Evolutionary conservation across 1,140 invertebrate genomes (phyloP).

Genomic region (Formica exsecta): DNA sequence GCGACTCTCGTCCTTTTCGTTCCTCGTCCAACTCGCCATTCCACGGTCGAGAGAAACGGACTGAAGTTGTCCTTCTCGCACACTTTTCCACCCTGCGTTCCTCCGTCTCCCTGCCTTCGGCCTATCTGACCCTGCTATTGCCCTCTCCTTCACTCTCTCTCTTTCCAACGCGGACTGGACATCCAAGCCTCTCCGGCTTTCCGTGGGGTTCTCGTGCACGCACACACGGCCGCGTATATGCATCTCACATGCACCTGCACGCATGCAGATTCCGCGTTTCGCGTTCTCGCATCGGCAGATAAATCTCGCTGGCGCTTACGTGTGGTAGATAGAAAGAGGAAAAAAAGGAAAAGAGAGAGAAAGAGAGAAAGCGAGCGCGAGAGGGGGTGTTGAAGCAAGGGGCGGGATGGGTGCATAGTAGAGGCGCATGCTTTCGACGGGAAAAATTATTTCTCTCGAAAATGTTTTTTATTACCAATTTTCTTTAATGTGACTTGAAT

Average conservation of each 20-base stretch:
- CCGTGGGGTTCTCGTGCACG: conserved; percentile 58
- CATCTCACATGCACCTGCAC: conserved; percentile 74
- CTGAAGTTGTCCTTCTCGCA: conserved; percentile 74
- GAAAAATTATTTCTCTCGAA: conserved; percentile 4
- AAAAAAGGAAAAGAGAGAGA: conserved; percentile 64
- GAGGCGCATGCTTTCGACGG: conserved; percentile 80
- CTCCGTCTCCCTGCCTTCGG: conserved; percentile 63
- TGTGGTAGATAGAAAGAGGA: conserved; percentile 69
- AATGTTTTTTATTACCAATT: neutral
- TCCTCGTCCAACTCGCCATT: conserved; percentile 71
- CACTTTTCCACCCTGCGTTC: conserved; percentile 64
- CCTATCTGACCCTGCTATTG: conserved; percentile 72
- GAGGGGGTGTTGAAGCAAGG: conserved; percentile 20
- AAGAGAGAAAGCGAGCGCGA: conserved; percentile 16
- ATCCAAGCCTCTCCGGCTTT: conserved; percentile 60
- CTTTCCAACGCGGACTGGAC: conserved; percentile 70
- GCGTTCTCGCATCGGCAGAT: conserved; percentile 81
- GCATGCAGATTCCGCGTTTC: conserved; percentile 73
- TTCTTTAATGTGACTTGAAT: neutral
- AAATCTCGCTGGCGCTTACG: conserved; percentile 83
- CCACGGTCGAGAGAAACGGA: conserved; percentile 75
- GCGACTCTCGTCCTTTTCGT: conserved; percentile 70
- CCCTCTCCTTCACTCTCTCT: conserved; percentile 59
- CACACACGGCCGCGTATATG: conserved; percentile 60
- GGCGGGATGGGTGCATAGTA: conserved; percentile 36